Conservation (phyloP, 2,888 invertebrate genomes). For the Vandiemenella viatica region DNA sequence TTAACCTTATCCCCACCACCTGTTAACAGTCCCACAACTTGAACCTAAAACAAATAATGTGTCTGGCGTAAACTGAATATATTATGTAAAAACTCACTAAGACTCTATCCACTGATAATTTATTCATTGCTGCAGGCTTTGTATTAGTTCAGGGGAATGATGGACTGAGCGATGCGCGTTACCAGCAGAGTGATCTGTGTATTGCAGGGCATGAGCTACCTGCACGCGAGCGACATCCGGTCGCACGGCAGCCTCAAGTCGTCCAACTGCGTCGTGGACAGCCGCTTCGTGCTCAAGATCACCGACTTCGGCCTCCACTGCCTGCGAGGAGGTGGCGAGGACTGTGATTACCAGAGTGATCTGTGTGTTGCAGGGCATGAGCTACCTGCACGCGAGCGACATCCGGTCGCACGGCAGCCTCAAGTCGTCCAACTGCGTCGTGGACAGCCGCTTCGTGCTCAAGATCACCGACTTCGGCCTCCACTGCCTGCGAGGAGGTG, state of each 20-base stretch:
- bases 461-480: slow-evolving; percentile 96
- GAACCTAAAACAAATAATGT: too few relatives aligned
- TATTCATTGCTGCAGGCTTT: too few relatives aligned
- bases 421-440: slow-evolving; percentile 95
- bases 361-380: slow-evolving; percentile 62
- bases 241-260: slow-evolving; percentile 93
- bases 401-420: slow-evolving; percentile 85
- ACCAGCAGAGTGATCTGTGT: too few relatives aligned
- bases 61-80: too few relatives aligned
- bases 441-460: slow-evolving; percentile 89
- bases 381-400: slow-evolving; percentile 79
- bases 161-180: too few relatives aligned
- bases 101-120: too few relatives aligned
- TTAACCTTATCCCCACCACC: too few relatives aligned
- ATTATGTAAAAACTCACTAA: too few relatives aligned
- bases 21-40: too few relatives aligned
- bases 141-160: too few relatives aligned
- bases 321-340: slow-evolving; percentile 44
- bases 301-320: slow-evolving; percentile 89
- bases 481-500: slow-evolving; percentile 51
- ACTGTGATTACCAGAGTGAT: too few relatives aligned
- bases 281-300: slow-evolving; percentile 89
- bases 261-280: slow-evolving; percentile 95
- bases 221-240: slow-evolving; percentile 77
- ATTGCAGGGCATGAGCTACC: slow-evolving; percentile 78